These are phyloP conservation scores for Gambelia wislizenii DNA, from an alignment of 2,797 vertebrate species.

Conservation along the genomic window DNA sequence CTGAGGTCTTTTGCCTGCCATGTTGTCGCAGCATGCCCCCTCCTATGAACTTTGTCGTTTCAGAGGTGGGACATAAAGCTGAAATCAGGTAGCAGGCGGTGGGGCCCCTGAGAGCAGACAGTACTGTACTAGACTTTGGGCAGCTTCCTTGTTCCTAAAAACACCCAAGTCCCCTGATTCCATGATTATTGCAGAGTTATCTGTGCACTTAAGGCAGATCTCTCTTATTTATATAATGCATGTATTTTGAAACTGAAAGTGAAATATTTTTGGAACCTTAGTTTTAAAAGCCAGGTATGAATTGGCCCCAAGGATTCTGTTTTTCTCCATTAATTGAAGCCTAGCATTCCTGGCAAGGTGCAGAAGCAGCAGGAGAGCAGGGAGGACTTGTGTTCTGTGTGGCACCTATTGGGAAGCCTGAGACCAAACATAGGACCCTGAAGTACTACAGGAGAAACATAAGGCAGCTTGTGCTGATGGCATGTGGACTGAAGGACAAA, in stretches of 20 bases:
- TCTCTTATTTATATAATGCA: background rate
- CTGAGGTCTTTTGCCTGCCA: background rate
- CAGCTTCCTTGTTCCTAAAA: background rate
- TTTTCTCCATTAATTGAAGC: background rate
- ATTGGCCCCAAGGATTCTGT: background rate
- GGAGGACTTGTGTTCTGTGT: background rate
- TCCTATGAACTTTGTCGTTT: no score
- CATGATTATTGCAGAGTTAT: background rate
- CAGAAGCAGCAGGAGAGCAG: background rate
- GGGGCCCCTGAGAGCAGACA: no score
- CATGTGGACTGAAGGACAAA: background rate
- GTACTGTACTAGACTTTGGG: background rate
- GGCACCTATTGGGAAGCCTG: background rate
- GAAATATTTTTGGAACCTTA: background rate
- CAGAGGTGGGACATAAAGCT: no score
- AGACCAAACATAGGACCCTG: background rate
- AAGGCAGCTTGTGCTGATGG: background rate
- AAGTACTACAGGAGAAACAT: background rate
- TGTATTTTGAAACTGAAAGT: background rate
- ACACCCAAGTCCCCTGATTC: background rate
- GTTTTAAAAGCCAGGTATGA: background rate
- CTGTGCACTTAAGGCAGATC: background rate
- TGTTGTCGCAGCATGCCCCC: background rate
- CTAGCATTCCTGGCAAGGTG: background rate
- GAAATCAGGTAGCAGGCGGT: no score